These are phyloP conservation scores for Orthonyx spaldingii DNA, from an alignment of 2,113 vertebrate genomes.

Conservation along the genomic window DNA sequence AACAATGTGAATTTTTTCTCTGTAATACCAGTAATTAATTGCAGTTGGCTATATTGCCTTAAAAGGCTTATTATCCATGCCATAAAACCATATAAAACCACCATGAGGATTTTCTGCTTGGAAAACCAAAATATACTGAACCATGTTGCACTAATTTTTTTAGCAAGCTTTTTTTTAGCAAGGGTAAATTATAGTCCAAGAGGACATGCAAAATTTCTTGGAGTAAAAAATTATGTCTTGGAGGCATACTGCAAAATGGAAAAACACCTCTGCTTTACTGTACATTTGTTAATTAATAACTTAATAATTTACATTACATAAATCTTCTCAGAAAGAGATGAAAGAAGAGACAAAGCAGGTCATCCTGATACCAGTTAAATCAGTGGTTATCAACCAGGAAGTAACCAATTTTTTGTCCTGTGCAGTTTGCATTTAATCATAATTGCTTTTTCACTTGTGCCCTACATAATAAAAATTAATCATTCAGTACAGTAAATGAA, in stretches of 20 bases:
- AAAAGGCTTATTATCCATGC: neutral
- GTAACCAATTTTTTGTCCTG: conserved; percentile 58
- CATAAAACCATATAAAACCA: neutral
- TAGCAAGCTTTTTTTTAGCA: neutral
- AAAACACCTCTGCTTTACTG: neutral
- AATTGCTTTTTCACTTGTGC: conserved; percentile 26
- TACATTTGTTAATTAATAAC: conserved; percentile 47
- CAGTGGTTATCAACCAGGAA: conserved; percentile 26
- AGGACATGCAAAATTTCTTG: conserved; percentile 1
- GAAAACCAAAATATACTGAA: neutral
- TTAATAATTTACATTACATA: conserved; percentile 47
- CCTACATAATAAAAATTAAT: conserved; percentile 48
- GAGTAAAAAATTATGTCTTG: neutral
- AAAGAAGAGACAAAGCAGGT: neutral
- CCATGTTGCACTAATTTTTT: neutral
- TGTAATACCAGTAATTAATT: neutral
- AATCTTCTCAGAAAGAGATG: conserved; percentile 37
- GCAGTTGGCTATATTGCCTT: neutral
- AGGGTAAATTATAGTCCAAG: neutral
- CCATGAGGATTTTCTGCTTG: neutral
- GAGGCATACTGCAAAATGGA: neutral
- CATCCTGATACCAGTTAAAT: conserved; percentile 45
- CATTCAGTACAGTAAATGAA: conserved; percentile 1
- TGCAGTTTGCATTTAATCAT: conserved; percentile 43
- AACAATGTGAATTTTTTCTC: neutral